Percentiles rank a stretch among this genome's conserved stretches.
Evolutionary conservation across 30 jellyfish, hydroid and myxozoan genomes (phyloP).

Genomic region (Hydractinia symbiolongicarpus): DNA sequence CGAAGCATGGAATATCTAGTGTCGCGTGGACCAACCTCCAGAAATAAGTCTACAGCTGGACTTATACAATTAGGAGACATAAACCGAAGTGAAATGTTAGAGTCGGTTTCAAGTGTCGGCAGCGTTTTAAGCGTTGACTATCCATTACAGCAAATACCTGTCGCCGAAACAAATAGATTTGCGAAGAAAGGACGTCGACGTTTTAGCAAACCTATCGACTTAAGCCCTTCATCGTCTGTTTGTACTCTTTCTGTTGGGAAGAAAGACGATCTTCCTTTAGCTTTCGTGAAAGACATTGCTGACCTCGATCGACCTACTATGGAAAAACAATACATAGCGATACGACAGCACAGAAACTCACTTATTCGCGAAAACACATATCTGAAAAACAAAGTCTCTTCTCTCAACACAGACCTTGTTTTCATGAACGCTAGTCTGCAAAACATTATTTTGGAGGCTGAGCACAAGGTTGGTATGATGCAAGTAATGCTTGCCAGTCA

Average conservation of each 20-base stretch:
- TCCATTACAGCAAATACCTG: background rate
- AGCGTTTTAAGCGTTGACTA: background rate
- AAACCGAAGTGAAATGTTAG: background rate
- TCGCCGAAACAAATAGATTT: constrained; percentile 20
- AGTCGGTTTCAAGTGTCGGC: background rate
- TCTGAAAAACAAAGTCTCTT: constrained; percentile 43
- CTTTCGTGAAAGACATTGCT: constrained; percentile 2
- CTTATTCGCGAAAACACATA: constrained; percentile 70
- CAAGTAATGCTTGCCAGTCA: constrained; percentile 15
- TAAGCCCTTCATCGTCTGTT: constrained; percentile 6
- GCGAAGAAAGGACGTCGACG: constrained; percentile 11
- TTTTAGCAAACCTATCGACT: constrained; percentile 23
- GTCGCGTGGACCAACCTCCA: background rate
- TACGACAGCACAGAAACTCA: constrained; percentile 82
- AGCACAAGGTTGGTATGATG: constrained; percentile 48
- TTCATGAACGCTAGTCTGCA: constrained; percentile 60
- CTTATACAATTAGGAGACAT: background rate
- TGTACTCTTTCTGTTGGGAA: background rate
- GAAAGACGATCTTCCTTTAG: background rate
- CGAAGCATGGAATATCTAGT: constrained; percentile 6
- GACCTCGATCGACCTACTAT: constrained; percentile 29
- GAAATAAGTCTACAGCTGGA: background rate
- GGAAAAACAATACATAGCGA: constrained; percentile 56
- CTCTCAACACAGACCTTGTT: constrained; percentile 64
- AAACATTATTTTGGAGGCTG: constrained; percentile 68